Evolutionary conservation across 2,888 invertebrate genomes (phyloP).

Genomic region (Coelogynopora nodosa): DNA sequence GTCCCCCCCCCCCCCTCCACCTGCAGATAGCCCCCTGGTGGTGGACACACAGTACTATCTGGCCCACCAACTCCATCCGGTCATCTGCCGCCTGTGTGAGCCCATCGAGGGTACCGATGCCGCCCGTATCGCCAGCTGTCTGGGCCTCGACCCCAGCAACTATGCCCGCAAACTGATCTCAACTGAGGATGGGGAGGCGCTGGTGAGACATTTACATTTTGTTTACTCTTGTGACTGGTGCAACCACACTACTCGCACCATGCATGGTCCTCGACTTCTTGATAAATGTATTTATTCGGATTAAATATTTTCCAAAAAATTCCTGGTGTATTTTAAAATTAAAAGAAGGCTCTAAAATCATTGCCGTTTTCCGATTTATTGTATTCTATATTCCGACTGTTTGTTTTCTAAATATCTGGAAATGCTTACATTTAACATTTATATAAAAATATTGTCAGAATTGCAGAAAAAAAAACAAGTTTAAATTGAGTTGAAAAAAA

Average conservation of each 20-base stretch:
- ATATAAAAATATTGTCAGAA: too few species aligned
- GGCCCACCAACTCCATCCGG: conserved; percentile 79
- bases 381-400: too few species aligned
- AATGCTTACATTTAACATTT: too few species aligned
- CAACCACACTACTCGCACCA: too few species aligned
- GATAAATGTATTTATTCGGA: background rate
- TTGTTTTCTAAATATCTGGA: too few species aligned
- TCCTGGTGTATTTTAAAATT: too few species aligned
- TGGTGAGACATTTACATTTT: background rate
- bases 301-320: too few species aligned
- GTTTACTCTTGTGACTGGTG: background rate
- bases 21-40: background rate
- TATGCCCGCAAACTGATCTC: background rate
- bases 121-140: conserved; percentile 79
- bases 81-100: conserved; percentile 86
- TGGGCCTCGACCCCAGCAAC: conserved; percentile 67
- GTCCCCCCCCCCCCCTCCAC: background rate
- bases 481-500: too few species aligned
- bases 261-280: too few species aligned
- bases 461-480: too few species aligned
- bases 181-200: background rate
- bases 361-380: too few species aligned
- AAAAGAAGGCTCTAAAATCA: too few species aligned
- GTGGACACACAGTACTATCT: conserved; percentile 82
- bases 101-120: conserved; percentile 90